Evolutionary conservation across 2,888 invertebrate species (phyloP).

Genomic region (Dermolepida albohirtum): DNA sequence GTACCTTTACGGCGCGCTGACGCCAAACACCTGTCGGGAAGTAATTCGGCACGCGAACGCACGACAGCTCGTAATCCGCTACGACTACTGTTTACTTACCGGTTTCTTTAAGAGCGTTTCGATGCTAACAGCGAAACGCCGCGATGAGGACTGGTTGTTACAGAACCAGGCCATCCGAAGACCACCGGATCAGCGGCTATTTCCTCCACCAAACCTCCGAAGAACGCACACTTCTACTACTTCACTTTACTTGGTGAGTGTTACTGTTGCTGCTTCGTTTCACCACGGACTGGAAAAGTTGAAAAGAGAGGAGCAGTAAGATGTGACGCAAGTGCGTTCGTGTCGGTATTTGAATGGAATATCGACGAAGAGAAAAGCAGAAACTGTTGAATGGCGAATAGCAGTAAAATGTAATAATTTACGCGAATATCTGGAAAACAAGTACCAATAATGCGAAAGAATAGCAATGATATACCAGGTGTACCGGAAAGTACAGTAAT

Average conservation of each 20-base stretch:
- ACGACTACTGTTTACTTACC: neutral
- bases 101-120: neutral
- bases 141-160: slow-evolving; percentile 48
- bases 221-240: slow-evolving; percentile 42
- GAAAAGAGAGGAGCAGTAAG: neutral
- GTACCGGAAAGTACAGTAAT: too few species aligned
- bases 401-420: too few species aligned
- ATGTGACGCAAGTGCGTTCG: too few species aligned
- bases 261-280: neutral
- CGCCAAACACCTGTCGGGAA: slow-evolving; percentile 5
- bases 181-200: slow-evolving; percentile 40
- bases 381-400: too few species aligned
- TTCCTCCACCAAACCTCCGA: slow-evolving; percentile 16
- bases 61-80: neutral
- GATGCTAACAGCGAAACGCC: slow-evolving; percentile 28
- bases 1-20: neutral
- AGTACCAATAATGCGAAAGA: too few species aligned
- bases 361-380: too few species aligned
- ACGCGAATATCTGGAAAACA: too few species aligned
- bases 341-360: too few species aligned
- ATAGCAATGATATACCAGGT: too few species aligned
- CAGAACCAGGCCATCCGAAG: slow-evolving; percentile 53
- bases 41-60: slow-evolving; percentile 1
- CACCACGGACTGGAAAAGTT: neutral
- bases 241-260: slow-evolving; percentile 11